These are phyloP conservation scores for Tetropium fuscum DNA, from an alignment of 2,888 invertebrate genomes.

Conservation along the genomic window DNA sequence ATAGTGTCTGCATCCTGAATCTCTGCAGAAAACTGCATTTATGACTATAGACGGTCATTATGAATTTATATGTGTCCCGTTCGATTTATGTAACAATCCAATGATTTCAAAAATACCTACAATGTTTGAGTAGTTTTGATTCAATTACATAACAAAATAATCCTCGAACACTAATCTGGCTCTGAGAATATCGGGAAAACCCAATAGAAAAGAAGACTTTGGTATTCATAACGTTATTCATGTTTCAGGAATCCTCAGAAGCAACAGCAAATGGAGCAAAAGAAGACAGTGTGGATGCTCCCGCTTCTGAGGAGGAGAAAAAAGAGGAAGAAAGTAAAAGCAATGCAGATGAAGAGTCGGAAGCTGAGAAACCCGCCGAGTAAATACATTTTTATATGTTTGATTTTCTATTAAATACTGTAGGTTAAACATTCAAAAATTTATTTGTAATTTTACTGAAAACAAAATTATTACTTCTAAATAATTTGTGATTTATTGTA, in stretches of 20 bases:
- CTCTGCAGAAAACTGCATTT: too few species aligned
- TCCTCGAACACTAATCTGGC: too few species aligned
- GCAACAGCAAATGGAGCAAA: constrained; percentile 63
- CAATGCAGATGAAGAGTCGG: constrained; percentile 54
- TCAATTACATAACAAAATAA: too few species aligned
- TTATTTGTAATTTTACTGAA: constrained; percentile 44
- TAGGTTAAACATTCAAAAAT: constrained; percentile 52
- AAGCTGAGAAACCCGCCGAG: constrained; percentile 60
- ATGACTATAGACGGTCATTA: too few species aligned
- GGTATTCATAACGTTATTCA: neutral
- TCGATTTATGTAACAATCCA: too few species aligned
- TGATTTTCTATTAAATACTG: constrained; percentile 52
- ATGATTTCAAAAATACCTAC: too few species aligned
- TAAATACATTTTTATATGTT: constrained; percentile 53
- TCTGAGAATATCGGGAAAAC: too few species aligned
- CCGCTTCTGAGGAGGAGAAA: constrained; percentile 57
- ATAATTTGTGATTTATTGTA: constrained; percentile 43
- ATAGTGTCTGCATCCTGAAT: too few species aligned
- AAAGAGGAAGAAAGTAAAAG: constrained; percentile 55
- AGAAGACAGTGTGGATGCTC: constrained; percentile 59
- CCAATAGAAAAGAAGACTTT: too few species aligned
- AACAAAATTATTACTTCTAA: constrained; percentile 38
- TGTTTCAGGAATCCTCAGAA: constrained; percentile 48
- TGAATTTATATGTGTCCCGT: too few species aligned
- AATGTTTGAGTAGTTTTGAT: too few species aligned